Conservation (phyloP, 2,888 invertebrate species). For the Cosmopolites sordidus region DNA sequence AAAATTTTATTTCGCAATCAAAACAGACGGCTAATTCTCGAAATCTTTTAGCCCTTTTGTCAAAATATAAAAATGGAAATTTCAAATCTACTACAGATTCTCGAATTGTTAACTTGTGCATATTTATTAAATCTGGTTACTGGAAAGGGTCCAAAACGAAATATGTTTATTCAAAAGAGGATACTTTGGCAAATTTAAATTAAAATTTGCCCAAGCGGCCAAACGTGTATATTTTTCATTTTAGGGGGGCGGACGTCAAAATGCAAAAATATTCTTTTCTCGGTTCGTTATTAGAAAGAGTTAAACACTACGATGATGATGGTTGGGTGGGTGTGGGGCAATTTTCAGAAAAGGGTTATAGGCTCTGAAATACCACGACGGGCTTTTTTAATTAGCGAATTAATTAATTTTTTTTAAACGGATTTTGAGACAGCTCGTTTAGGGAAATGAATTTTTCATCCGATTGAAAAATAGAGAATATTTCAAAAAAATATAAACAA, state of each 20-base stretch:
- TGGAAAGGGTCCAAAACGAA: slow-evolving; percentile 40
- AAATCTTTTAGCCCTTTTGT: slow-evolving; percentile 25
- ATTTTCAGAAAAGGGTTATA: neutral
- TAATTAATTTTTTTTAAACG: slow-evolving; percentile 30
- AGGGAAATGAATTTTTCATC: slow-evolving; percentile 25
- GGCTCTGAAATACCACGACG: slow-evolving; percentile 17
- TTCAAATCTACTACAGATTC: slow-evolving; percentile 45
- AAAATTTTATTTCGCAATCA: slow-evolving; percentile 11
- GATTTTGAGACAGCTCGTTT: slow-evolving; percentile 21
- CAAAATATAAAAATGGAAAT: slow-evolving; percentile 46
- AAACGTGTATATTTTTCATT: slow-evolving; percentile 26
- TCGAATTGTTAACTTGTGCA: slow-evolving; percentile 44
- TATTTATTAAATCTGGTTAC: slow-evolving; percentile 41
- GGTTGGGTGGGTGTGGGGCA: slow-evolving; percentile 10
- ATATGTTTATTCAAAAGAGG: slow-evolving; percentile 47
- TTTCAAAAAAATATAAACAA: slow-evolving; percentile 1
- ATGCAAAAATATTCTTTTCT: slow-evolving; percentile 29
- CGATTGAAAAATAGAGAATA: slow-evolving; percentile 2
- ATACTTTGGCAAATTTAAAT: slow-evolving; percentile 45
- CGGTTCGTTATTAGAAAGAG: slow-evolving; percentile 23
- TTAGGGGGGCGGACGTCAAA: slow-evolving; percentile 14
- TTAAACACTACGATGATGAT: slow-evolving; percentile 8
- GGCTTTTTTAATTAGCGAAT: slow-evolving; percentile 34
- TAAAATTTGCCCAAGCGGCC: slow-evolving; percentile 33
- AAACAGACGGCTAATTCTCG: slow-evolving; percentile 19